A percentile compares a stretch with the other conserved stretches of the same genome.
Conservation (phyloP, 2,888 invertebrate genomes). For the Archips crataeganus region DNA sequence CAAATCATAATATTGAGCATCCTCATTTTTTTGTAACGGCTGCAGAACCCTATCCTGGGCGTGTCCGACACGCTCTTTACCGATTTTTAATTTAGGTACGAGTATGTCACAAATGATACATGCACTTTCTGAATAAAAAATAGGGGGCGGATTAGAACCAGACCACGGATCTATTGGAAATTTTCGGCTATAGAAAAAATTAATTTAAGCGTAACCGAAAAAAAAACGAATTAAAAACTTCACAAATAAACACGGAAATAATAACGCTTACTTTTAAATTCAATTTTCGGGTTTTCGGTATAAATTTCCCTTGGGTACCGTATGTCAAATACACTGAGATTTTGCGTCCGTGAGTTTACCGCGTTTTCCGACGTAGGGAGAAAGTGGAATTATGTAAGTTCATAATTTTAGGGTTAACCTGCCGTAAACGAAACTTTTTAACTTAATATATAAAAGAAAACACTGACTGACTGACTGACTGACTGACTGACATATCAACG, state of each 20-base stretch:
- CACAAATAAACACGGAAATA: slow-evolving; percentile 43
- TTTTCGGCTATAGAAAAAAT: background rate
- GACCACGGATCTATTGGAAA: background rate
- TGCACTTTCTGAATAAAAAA: too few relatives aligned
- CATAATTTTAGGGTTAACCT: slow-evolving; percentile 3
- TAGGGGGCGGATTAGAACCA: too few relatives aligned
- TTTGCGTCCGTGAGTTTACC: slow-evolving; percentile 20
- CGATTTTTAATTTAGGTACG: too few relatives aligned
- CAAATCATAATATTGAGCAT: too few relatives aligned
- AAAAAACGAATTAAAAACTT: slow-evolving; percentile 10
- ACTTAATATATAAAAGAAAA: too few relatives aligned
- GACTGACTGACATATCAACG: too few relatives aligned
- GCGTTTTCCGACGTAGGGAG: slow-evolving; percentile 3
- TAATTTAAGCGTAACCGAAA: background rate
- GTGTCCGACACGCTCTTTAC: too few relatives aligned
- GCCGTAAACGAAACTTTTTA: background rate
- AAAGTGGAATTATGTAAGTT: slow-evolving; percentile 1
- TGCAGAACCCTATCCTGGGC: too few relatives aligned
- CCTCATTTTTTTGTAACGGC: too few relatives aligned
- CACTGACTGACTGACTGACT: too few relatives aligned
- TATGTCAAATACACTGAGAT: slow-evolving; percentile 41
- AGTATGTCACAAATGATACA: too few relatives aligned
- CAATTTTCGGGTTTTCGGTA: slow-evolving; percentile 32
- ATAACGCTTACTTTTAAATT: slow-evolving; percentile 39
- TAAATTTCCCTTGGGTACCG: slow-evolving; percentile 40